Evolutionary conservation across 2,888 invertebrate genomes (phyloP), one percentile per base, ranked within the genome.

Genomic region (Chrysolina americana): DNA sequence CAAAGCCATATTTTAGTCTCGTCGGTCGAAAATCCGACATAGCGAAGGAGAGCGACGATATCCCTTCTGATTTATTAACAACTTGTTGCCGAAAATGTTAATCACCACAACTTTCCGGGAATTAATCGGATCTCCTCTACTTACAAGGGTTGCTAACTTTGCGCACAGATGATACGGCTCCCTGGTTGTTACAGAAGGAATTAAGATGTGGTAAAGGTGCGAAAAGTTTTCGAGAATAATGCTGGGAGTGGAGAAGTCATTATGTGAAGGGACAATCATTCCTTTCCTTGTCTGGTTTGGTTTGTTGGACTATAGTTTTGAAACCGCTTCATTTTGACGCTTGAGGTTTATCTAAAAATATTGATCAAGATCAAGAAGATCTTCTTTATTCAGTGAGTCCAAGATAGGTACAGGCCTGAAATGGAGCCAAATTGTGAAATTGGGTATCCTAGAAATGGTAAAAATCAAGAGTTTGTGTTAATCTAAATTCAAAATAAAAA

Each of bases 61-160:
- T 82, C 82, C 83, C 81, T 78, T 81, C 84, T 75, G 85, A 86
- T 86, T 86, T 86, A 86, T 86, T 86, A 86, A 85, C 86, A 82
- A 86, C 86, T 86, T 86, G 86, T 86, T 86, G 86, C 85, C 76
- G 84, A 83, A 68, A 53, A 83, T 84, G 85, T 85, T 86, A 86
- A 86, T 86, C 86, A 85, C 85, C 82, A 78, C 80, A 79, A 78
- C 80, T 83, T 82, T 80, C 79, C 79, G 78, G 77, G 77, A 77
- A 79, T 80, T 79, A 79, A 78, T 76, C 75, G 76, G 75, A 71
- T 80, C 76, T 74, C 76, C 73, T 70, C 73, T 76, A 78, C 78
- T 76, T 70, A 71, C 63, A 74, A 70, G 74, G 77, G 71, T 71
- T 70, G 50, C 19, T 62, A 68, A 69, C 65, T 71, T 56, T 65